Base-by-base conservation (phyloP, 1,140 invertebrate species). In the Nasonia giraulti region DNA sequence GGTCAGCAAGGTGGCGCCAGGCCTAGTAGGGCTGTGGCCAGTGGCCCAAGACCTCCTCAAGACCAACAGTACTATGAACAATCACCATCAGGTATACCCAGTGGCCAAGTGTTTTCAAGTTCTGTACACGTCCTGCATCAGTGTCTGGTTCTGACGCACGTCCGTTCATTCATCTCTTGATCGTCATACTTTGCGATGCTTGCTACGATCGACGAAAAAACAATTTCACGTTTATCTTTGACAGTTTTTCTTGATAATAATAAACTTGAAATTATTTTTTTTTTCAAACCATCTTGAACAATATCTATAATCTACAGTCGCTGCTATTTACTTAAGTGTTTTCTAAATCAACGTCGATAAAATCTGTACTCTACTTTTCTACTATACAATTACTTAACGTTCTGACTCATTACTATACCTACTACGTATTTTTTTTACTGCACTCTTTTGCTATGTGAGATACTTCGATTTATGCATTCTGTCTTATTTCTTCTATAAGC, bases 11-110 rank as follows among this genome's bases (percentile, higher is more conserved):
- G 44, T 23, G 40, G 40, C 40, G 55, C 74, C 27, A 77, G 77
- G 23, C 6, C 73, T 12, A 17, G 62, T 1, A 37, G 76, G 2
- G 12, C 75, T 5, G 76, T 73, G 11, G 14, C 37, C 1, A 79
- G 17, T 40, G 76, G 14, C 23, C 71, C 78, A 17, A n/a, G 31
- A 47, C 68, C 68, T 14, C 31, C 27, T 12, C 85, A 83, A 71
- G 85, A 86, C 2, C 37, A 69, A 1, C 83, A 83, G 37, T 86
- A 83, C 62, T 76, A 86, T n/a, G 73, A 82, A 80, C 80, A 71
- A 47, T 14, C 78, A 40, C 73, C 84, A 31, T 74, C 71, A 85
- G 84, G 84, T 85, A 85, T 33, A 76, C 1, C 55, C 66, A 81
- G 27, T n/a, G 40, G 55, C 27, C 31, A 14, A 31, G 23, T 50